Evolutionary conservation across 2,888 invertebrate species (phyloP), one percentile per base, ranked within the genome.

Genomic region (Macaria notata): DNA sequence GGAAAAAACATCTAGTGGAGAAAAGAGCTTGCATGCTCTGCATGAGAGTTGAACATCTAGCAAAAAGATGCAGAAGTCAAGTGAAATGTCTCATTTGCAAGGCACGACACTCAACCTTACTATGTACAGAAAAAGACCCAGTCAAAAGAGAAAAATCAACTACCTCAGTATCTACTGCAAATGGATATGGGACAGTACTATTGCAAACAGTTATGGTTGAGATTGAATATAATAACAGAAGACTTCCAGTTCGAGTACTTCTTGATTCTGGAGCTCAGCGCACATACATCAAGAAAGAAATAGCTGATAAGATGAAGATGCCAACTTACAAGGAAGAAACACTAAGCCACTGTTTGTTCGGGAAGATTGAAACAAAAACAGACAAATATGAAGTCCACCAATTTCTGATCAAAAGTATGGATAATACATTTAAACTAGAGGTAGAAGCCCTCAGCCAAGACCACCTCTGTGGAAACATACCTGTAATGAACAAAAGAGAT

Each of bases 211-310:
- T n/a, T n/a, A n/a, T n/a, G n/a, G n/a, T n/a, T n/a, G n/a, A n/a
- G n/a, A n/a, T n/a, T n/a, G n/a, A n/a, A n/a, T n/a, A n/a, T n/a
- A n/a, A n/a, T n/a, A n/a, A n/a, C n/a, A n/a, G n/a, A n/a, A n/a
- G n/a, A n/a, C n/a, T n/a, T n/a, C 5, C 4, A n/a, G 46, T 53
- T 6, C 30, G 52, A 19, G 46, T 31, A 4, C 8, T 53, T 8
- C 31, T 53, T 9, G 52, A 53, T 9, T 46, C 8, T n/a, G 52
- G 52, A 3, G 29, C 52, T 8, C 46, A 46, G 9, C 19, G 46
- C 19, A 30, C 46, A n/a, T 53, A 53, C 31, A n/a, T 51, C 5
- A 29, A 6, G n/a, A 36, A 31, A 7, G 51, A 45, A 9, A 9
- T 51, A 8, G 51, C 45, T 38, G 38, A 19, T 3, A 51, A 42